phyloP scores from a whole-genome alignment of 2,888 invertebrate species.

The Clivina fossor region DNA sequence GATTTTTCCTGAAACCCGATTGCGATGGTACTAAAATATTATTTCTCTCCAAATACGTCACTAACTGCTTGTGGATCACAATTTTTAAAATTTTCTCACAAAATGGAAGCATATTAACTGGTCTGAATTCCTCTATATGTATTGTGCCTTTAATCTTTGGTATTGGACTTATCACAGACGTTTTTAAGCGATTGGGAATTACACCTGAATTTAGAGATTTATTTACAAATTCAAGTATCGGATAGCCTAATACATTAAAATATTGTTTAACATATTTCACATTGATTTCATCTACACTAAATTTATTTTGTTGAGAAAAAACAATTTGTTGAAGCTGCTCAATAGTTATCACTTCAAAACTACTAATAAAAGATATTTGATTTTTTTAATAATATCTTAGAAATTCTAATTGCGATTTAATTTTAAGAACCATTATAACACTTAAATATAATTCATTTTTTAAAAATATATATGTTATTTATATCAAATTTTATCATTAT shows the following conservation, averaged over 20 bases:
- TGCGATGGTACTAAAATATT: constrained; percentile 2
- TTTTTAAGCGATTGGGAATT: background rate
- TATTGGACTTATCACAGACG: background rate
- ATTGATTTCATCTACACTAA: background rate
- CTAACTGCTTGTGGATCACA: background rate
- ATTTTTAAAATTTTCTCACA: constrained; percentile 13
- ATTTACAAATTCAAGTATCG: constrained; percentile 4
- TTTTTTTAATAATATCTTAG: too few species aligned
- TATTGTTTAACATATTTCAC: background rate
- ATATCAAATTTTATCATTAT: too few species aligned
- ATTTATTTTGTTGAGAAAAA: background rate
- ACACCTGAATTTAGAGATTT: background rate
- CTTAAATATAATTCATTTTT: too few species aligned
- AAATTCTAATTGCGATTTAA: too few species aligned
- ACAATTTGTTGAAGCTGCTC: background rate
- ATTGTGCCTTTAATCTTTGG: constrained; percentile 9
- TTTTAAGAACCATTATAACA: too few species aligned
- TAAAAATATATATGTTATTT: too few species aligned
- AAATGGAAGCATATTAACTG: constrained; percentile 6
- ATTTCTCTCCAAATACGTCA: constrained; percentile 2
- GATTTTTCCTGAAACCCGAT: constrained; percentile 1
- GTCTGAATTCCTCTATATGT: constrained; percentile 18
- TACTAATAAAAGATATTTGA: too few species aligned
- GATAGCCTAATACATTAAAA: background rate
- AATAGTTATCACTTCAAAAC: background rate